Base-by-base conservation (phyloP, 2,888 invertebrate genomes). In the Pseudanteris insignis region DNA sequence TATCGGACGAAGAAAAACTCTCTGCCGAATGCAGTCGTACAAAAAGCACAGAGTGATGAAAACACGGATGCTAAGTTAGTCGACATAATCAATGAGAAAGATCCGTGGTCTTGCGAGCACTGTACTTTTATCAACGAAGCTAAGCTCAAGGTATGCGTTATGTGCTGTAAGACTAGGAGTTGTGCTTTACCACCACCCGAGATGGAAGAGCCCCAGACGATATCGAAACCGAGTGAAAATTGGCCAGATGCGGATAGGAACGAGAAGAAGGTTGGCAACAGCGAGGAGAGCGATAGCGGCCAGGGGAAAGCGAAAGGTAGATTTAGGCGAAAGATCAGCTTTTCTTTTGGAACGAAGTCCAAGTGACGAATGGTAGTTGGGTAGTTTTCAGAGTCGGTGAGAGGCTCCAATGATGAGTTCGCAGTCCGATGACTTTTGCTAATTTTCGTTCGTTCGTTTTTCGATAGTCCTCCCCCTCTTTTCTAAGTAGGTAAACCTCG, bases 81-180 rank as follows among this genome's bases (percentile, higher is more conserved):
- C 1, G 18, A 37, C 8, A 13, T 55, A 8, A 43, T 33, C 41
- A 47, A 53, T 10, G 47, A 63, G 12, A 57, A 24, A 0, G 71
- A 84, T 8, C 82, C 85, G 47, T 95, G 94, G 94, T 88, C 91
- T 64, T 95, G 94, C 77, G 91, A 92, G 72, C 92, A 93, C 73
- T 95, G 94, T 75, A 95, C 94, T 0, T 94, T 88, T 75, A 89
- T 93, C 2, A 95, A 95, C 75, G 89, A 90, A 59, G 82, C 89
- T 0, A 89, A 89, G 11, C 86, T 88, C 0, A 87, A 89, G 68
- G 90, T 94, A 26, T 94, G 94, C 74, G 84, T 86, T 8, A 87
- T 94, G 40, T 95, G 94, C 75, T 94, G 94, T 73, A 92, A 93
- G 75, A 94, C 94, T 0, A 77, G 72, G 24, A 75, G 70, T 60